These are phyloP conservation scores for Colossoma macropomum DNA, from an alignment of 2,113 vertebrate genomes.

Conservation along the genomic window DNA sequence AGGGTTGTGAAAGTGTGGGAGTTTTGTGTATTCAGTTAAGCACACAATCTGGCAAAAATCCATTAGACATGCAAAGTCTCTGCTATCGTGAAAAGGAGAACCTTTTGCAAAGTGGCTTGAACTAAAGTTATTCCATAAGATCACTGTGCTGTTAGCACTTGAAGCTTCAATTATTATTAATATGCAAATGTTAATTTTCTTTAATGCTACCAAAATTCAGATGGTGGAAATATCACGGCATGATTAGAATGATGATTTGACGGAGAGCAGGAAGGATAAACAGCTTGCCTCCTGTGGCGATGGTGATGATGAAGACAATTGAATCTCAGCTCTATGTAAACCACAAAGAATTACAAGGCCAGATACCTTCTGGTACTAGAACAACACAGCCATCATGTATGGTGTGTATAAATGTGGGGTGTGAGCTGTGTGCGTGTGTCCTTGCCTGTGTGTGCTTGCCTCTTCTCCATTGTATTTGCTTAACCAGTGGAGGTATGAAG, in stretches of 20 bases:
- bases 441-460: constrained; percentile 43
- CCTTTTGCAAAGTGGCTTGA: not conserved
- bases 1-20: constrained; percentile 45
- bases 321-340: constrained; percentile 61
- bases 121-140: too few relatives aligned
- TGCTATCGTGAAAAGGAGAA: not conserved
- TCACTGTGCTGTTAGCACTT: not conserved
- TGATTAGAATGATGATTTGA: constrained; percentile 48
- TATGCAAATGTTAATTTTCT: not conserved
- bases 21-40: constrained; percentile 52
- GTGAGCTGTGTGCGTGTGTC: constrained; percentile 39
- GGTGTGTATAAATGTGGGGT: constrained; percentile 39
- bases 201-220: not conserved
- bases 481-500: constrained; percentile 34
- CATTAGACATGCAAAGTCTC: constrained; percentile 33
- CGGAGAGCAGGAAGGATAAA: constrained; percentile 60
- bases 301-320: constrained; percentile 73
- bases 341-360: constrained; percentile 61
- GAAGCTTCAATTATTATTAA: not conserved
- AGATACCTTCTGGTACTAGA: constrained; percentile 41
- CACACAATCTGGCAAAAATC: constrained; percentile 15
- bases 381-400: constrained; percentile 44
- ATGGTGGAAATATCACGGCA: constrained; percentile 44
- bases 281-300: constrained; percentile 56
- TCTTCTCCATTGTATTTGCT: constrained; percentile 33